These are phyloP conservation scores for Phaethornis superciliosus DNA, from an alignment of 2,113 vertebrate species.

Conservation along the genomic window DNA sequence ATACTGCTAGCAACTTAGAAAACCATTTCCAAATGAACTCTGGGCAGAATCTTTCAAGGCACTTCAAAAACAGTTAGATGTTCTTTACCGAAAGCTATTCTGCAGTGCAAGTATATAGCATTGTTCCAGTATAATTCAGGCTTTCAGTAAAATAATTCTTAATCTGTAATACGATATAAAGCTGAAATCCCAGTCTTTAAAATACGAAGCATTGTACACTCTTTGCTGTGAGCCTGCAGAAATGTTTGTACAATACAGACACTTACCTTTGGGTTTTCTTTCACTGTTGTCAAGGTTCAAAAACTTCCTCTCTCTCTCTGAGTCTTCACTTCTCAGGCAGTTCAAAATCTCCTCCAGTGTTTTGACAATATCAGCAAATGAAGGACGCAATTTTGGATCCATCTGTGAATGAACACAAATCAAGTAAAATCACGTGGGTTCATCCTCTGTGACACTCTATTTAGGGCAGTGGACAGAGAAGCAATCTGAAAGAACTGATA, in stretches of 20 bases:
- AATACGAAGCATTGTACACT: not conserved
- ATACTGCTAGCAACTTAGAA: not conserved
- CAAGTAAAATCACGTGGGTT: not conserved
- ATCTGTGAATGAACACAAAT: constrained; percentile 78
- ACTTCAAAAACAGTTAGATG: not conserved
- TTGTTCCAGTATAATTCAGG: not conserved
- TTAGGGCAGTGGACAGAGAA: not conserved
- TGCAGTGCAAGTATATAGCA: not conserved
- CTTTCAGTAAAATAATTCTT: not conserved
- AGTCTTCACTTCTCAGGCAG: constrained; percentile 82
- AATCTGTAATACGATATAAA: not conserved
- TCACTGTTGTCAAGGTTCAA: constrained; percentile 76
- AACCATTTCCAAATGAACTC: not conserved
- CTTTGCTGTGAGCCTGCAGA: not conserved
- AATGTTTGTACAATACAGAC: not conserved
- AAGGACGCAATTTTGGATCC: constrained; percentile 93
- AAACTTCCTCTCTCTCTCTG: constrained; percentile 78
- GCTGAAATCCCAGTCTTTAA: not conserved
- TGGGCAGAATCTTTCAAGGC: not conserved
- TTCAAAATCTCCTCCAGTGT: constrained; percentile 84
- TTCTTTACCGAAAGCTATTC: not conserved
- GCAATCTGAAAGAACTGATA: not conserved
- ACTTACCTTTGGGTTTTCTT: constrained; percentile 87
- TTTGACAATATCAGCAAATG: constrained; percentile 88
- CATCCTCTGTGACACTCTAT: not conserved